phyloP scores from a whole-genome alignment of 2,113 vertebrate species.

The Tetrao urogallus region DNA sequence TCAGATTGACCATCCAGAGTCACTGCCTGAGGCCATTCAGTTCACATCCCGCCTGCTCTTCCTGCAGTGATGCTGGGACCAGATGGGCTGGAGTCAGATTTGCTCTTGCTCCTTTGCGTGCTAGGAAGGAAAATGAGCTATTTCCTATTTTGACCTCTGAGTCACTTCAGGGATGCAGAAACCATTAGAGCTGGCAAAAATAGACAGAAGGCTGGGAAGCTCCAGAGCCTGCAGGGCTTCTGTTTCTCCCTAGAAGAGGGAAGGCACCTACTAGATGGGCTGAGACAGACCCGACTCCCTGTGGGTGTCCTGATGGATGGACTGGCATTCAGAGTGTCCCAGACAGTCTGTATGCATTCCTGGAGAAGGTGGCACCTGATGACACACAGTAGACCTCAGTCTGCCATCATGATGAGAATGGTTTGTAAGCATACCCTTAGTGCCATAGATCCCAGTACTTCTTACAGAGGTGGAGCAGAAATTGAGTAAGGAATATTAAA shows the following conservation, averaged over 20 bases:
- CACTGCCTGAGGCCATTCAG: background rate
- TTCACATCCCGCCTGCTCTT: background rate
- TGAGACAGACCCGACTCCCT: background rate
- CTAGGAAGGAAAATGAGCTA: background rate
- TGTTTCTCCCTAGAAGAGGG: background rate
- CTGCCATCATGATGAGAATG: background rate
- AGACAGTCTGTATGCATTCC: background rate
- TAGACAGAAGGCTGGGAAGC: background rate
- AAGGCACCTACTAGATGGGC: background rate
- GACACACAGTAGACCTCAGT: background rate
- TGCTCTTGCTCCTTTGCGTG: background rate
- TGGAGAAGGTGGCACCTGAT: background rate
- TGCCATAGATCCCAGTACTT: background rate
- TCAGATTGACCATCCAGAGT: background rate
- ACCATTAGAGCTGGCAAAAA: background rate
- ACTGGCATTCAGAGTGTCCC: background rate
- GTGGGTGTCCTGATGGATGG: background rate
- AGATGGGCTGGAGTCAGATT: background rate
- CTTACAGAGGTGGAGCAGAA: background rate
- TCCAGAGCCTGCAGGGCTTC: background rate
- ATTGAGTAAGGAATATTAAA: background rate
- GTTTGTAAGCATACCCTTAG: background rate
- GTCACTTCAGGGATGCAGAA: background rate
- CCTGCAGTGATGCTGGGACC: fast-evolving
- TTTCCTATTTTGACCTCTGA: background rate